A percentile compares a stretch with the other conserved stretches of the same genome.
Conservation (phyloP, 2,113 vertebrate genomes). For the Syrmaticus mikado region DNA sequence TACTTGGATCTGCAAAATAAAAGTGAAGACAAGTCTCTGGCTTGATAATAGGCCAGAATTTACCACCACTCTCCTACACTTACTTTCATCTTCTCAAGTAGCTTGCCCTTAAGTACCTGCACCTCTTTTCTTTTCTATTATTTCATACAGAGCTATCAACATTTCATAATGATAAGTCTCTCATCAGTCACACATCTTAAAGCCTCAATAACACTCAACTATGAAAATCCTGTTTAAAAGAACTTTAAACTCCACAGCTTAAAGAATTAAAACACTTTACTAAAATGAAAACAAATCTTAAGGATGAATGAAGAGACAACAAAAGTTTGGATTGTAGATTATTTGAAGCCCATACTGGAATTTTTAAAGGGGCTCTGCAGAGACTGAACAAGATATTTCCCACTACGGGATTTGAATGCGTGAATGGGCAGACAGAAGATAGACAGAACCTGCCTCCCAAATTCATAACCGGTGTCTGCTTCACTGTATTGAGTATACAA, state of each 20-base stretch:
- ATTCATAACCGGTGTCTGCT: background rate
- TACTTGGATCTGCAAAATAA: background rate
- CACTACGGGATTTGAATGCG: background rate
- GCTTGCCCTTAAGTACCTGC: background rate
- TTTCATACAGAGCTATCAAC: background rate
- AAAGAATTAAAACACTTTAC: background rate
- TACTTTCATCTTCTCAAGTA: background rate
- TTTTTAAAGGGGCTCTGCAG: background rate
- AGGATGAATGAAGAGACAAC: background rate
- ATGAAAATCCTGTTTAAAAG: background rate
- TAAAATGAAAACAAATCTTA: background rate
- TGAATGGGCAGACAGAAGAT: background rate
- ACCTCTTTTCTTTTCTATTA: background rate
- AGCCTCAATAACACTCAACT: background rate
- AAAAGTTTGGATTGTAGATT: background rate
- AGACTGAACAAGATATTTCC: background rate
- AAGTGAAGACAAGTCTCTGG: background rate
- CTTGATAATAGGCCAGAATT: background rate
- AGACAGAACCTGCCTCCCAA: background rate
- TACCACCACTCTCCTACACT: background rate
- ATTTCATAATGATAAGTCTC: background rate
- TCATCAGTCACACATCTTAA: background rate
- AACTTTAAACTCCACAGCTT: background rate
- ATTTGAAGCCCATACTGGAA: background rate
- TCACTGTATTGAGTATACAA: rapidly evolving